Evolutionary conservation across 2,113 vertebrate genomes (phyloP).

Genomic region (Cyprinodon brontotheroides): DNA sequence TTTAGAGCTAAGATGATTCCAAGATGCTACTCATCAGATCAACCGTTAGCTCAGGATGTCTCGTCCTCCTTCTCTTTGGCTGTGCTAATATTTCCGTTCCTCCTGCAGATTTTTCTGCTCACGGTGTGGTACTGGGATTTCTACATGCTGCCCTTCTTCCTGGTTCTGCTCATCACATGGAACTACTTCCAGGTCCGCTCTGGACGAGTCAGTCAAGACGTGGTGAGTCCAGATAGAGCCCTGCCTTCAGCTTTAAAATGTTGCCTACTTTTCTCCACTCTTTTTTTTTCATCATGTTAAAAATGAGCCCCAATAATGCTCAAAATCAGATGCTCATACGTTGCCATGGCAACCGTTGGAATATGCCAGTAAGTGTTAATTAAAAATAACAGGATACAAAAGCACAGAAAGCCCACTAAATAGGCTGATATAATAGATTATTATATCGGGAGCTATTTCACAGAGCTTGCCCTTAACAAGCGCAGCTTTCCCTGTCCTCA

Average conservation of each 20-base stretch:
- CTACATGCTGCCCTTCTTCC: constrained; percentile 91
- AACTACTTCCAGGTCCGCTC: constrained; percentile 84
- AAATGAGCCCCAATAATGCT: constrained; percentile 10
- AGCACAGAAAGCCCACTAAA: constrained; percentile 52
- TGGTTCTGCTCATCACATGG: constrained; percentile 88
- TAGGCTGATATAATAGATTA: constrained; percentile 38
- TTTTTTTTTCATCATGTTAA: constrained; percentile 8
- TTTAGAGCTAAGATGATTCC: neutral
- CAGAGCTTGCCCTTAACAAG: constrained; percentile 28
- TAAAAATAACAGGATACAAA: constrained; percentile 43
- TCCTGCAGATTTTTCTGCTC: constrained; percentile 86
- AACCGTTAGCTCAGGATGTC: constrained; percentile 14
- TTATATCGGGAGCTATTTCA: constrained; percentile 49
- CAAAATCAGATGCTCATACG: constrained; percentile 36
- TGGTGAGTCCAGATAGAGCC: constrained; percentile 77
- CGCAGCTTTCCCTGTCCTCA: neutral
- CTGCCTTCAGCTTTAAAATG: no score
- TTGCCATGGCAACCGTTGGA: constrained; percentile 57
- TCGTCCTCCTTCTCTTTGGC: neutral
- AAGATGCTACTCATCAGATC: constrained; percentile 27
- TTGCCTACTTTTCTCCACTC: neutral
- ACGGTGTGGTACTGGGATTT: constrained; percentile 92
- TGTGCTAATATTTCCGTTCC: constrained; percentile 1
- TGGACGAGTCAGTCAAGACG: constrained; percentile 83
- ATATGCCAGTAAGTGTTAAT: constrained; percentile 36